phyloP scores from a whole-genome alignment of 2,888 invertebrate genomes.

The Stenodera caucasica region DNA sequence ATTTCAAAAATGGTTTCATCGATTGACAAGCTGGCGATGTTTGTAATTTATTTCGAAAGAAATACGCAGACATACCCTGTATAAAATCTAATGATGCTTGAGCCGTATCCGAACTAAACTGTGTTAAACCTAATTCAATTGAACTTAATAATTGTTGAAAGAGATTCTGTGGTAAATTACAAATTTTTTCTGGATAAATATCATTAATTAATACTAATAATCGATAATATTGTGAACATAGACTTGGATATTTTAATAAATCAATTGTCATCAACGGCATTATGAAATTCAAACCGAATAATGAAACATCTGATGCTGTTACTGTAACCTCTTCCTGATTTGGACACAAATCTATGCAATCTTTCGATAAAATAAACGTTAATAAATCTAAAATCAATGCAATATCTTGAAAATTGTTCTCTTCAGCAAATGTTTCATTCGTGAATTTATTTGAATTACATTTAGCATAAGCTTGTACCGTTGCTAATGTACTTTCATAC shows the following conservation, averaged over 20 bases:
- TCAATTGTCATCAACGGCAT: slow-evolving; percentile 74
- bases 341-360: slow-evolving; percentile 52
- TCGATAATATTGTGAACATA: slow-evolving; percentile 66
- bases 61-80: slow-evolving; percentile 58
- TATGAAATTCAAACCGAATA: slow-evolving; percentile 70
- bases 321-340: slow-evolving; percentile 46
- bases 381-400: slow-evolving; percentile 78
- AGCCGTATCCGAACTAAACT: slow-evolving; percentile 62
- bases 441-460: slow-evolving; percentile 67
- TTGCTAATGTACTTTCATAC: slow-evolving; percentile 68
- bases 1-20: slow-evolving; percentile 57
- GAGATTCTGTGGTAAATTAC: slow-evolving; percentile 57
- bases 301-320: slow-evolving; percentile 64
- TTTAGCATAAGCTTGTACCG: slow-evolving; percentile 70
- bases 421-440: slow-evolving; percentile 67
- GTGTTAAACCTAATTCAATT: slow-evolving; percentile 63
- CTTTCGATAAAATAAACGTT: slow-evolving; percentile 53
- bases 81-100: slow-evolving; percentile 64
- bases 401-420: slow-evolving; percentile 76
- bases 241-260: slow-evolving; percentile 68
- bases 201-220: slow-evolving; percentile 68
- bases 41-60: slow-evolving; percentile 50
- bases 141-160: slow-evolving; percentile 60
- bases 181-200: slow-evolving; percentile 66
- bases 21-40: slow-evolving; percentile 44